Base-by-base conservation (phyloP, 1,140 invertebrate genomes). In the Sarcophaga peregrina region DNA sequence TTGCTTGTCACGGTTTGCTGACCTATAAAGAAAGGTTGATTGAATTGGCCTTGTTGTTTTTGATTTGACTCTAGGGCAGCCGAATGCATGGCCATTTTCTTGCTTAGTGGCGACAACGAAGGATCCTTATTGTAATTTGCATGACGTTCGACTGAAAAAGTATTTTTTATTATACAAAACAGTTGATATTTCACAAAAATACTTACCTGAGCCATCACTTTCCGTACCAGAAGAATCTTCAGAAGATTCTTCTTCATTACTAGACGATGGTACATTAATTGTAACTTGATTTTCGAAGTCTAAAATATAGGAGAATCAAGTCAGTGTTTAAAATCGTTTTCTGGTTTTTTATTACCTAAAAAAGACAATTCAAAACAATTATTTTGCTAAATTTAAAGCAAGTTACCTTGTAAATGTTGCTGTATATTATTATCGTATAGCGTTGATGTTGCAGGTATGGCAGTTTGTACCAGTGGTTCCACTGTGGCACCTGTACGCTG, bases 81-180 rank as follows among this genome's bases (percentile, higher is more conserved):
- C 91, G 13, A 94, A 83, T 83, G 83, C 11, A 82, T 20, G 46
- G 81, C 94, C 94, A 96, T 95, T 9, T 95, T 93, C 87, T 96
- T 96, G 87, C 95, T 96, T 7, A 96, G 91, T 10, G 95, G 95
- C 48, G 95, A 96, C 52, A 96, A 88, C 0, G 95, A 96, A 5
- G 93, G 92, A 75, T 95, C 93, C 84, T 95, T 94, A 88, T 80
- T 80, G 15, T 15, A 17, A 9, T 15, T 78, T 9, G 15, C 15
- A 78, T 80, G 13, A 15, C 9, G 75, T 46, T 11, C 73, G 11
- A 5, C 45, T 74, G 3, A 10, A 78, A 20, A 25, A 20, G 47
- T 5, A 5, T 78, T 50, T 4, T 50, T 78, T 17, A 50, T 46
- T 74, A 46, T 46, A 37, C 46, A 74, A 74, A 74, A 11, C 4